Evolutionary conservation across 37 sponge, comb jelly and placozoan genomes (phyloP).

Genomic region (Halichondria panicea): DNA sequence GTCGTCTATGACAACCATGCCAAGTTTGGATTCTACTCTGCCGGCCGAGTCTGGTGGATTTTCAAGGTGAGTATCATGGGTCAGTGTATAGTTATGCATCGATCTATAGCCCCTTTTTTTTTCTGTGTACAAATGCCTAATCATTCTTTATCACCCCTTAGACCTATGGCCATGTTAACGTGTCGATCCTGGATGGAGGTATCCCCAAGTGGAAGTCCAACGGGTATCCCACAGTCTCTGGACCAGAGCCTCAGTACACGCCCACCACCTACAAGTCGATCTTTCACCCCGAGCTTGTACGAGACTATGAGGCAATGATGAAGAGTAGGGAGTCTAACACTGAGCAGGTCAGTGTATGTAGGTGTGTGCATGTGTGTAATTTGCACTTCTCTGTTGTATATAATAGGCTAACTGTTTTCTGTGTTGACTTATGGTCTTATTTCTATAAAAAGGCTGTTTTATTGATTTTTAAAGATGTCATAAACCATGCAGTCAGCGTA

Average conservation of each 20-base stretch:
- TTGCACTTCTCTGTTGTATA: background rate
- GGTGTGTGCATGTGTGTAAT: background rate
- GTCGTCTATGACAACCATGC: slow-evolving; percentile 83
- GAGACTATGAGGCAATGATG: slow-evolving; percentile 26
- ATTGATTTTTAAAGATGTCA: no score
- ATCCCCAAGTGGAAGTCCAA: slow-evolving; percentile 65
- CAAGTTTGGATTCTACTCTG: slow-evolving; percentile 72
- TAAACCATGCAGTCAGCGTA: no score
- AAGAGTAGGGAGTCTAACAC: slow-evolving; percentile 18
- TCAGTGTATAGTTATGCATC: background rate
- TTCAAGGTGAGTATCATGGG: slow-evolving; percentile 32
- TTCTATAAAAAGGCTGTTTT: no score
- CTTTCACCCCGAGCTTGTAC: slow-evolving; percentile 17
- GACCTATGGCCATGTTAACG: slow-evolving; percentile 74
- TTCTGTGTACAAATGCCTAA: background rate
- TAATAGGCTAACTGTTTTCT: background rate
- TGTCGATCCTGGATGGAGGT: slow-evolving; percentile 82
- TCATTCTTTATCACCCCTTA: background rate
- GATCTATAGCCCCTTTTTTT: background rate
- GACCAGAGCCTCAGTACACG: slow-evolving; percentile 2
- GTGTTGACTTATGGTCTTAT: background rate
- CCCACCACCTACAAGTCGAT: slow-evolving; percentile 38
- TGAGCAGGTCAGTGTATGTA: slow-evolving; percentile 24
- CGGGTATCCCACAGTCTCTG: slow-evolving; percentile 47
- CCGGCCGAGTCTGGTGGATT: slow-evolving; percentile 68